Evolutionary conservation across 2,888 invertebrate genomes (phyloP).

Genomic region (Abscondita cerata): DNA sequence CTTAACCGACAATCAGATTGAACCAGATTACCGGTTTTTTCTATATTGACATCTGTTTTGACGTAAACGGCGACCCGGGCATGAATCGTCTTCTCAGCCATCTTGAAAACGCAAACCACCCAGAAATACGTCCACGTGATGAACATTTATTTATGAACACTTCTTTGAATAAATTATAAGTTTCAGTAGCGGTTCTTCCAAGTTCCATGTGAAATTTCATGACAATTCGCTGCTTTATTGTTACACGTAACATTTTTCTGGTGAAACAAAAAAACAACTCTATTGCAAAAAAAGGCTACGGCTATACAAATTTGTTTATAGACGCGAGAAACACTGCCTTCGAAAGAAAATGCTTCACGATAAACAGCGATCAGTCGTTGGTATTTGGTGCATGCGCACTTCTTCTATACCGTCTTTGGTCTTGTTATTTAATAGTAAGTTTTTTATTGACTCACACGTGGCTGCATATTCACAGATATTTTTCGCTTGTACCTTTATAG

Average conservation of each 20-base stretch:
- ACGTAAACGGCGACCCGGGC: no score
- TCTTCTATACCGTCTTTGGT: not conserved
- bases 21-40: conserved; percentile 30
- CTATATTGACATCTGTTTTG: conserved; percentile 34
- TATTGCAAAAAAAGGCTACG: conserved; percentile 1
- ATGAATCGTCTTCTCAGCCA: no score
- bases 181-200: conserved; percentile 8
- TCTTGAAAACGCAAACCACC: conserved; percentile 25
- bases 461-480: no score
- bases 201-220: conserved; percentile 10
- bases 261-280: conserved; percentile 1
- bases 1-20: conserved; percentile 25
- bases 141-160: conserved; percentile 5
- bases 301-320: not conserved
- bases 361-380: not conserved
- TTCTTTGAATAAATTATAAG: conserved; percentile 4
- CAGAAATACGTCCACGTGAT: conserved; percentile 21
- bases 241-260: not conserved
- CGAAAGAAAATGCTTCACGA: not conserved
- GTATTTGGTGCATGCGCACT: not conserved
- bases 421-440: conserved; percentile 5
- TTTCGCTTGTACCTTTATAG: no score
- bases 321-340: not conserved
- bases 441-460: no score
- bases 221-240: not conserved